These are phyloP conservation scores for Varecia variegata DNA, from an alignment of 2,797 vertebrate species.

Conservation along the genomic window DNA sequence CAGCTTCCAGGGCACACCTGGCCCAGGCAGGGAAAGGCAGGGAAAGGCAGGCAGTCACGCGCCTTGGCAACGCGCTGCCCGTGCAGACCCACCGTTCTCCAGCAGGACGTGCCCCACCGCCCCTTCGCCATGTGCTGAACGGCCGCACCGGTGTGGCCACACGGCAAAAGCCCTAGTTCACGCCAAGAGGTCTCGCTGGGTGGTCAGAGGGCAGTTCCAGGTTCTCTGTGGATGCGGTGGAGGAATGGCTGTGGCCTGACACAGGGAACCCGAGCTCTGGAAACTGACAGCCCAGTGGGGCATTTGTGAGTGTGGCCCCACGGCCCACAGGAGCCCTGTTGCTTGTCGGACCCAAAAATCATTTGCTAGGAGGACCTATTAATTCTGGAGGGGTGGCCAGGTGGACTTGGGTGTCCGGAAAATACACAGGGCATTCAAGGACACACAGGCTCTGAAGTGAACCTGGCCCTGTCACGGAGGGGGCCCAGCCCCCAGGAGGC, in stretches of 20 bases:
- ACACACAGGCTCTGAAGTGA: accelerated
- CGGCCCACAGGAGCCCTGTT: background rate
- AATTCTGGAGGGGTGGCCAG: background rate
- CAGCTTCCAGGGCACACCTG: constrained; percentile 97
- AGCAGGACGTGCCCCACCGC: accelerated
- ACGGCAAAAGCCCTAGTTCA: background rate
- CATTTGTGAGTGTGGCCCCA: background rate
- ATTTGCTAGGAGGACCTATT: background rate
- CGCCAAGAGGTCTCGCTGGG: background rate
- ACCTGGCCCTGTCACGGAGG: background rate
- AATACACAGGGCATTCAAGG: background rate
- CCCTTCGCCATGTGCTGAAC: background rate
- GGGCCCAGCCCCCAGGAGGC: background rate
- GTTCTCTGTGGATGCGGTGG: background rate
- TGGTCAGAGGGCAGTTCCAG: background rate
- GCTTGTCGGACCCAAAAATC: no score
- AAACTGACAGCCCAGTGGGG: background rate
- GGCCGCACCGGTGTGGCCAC: background rate
- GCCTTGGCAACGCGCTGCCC: accelerated
- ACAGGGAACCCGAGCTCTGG: background rate
- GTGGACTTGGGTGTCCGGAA: background rate
- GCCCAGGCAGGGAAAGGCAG: accelerated
- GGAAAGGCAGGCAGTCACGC: background rate
- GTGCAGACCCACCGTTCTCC: accelerated
- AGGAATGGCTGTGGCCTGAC: background rate